phyloP scores from a whole-genome alignment of 2,888 invertebrate genomes.

The Sphinx pinastri region DNA sequence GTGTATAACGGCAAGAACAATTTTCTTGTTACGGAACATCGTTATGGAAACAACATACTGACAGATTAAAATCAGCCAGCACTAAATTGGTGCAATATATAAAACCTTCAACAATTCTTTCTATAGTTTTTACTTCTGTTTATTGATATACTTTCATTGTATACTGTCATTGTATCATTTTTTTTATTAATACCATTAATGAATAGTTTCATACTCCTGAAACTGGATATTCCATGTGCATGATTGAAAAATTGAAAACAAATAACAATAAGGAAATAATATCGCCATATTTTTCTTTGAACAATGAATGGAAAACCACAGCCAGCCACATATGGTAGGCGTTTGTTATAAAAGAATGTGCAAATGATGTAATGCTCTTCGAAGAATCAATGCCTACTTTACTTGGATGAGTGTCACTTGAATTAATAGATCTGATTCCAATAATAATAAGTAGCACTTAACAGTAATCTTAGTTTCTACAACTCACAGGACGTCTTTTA shows the following conservation, averaged over 20 bases:
- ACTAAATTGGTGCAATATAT: no score
- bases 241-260: background rate
- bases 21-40: no score
- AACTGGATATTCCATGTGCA: background rate
- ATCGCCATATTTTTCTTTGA: constrained; percentile 15
- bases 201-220: background rate
- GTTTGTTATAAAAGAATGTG: background rate
- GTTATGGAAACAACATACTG: no score
- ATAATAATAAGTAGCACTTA: constrained; percentile 14
- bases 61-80: no score
- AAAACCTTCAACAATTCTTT: no score
- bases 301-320: constrained; percentile 20
- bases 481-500: background rate
- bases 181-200: no score
- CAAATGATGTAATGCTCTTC: background rate
- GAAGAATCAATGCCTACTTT: background rate
- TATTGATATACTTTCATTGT: no score
- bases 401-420: background rate
- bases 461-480: background rate
- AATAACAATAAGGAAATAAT: background rate
- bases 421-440: background rate
- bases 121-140: no score
- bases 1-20: no score
- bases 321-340: background rate
- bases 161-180: no score